Evolutionary conservation across 2,797 vertebrate species (phyloP).

Genomic region (Sebastes minor): DNA sequence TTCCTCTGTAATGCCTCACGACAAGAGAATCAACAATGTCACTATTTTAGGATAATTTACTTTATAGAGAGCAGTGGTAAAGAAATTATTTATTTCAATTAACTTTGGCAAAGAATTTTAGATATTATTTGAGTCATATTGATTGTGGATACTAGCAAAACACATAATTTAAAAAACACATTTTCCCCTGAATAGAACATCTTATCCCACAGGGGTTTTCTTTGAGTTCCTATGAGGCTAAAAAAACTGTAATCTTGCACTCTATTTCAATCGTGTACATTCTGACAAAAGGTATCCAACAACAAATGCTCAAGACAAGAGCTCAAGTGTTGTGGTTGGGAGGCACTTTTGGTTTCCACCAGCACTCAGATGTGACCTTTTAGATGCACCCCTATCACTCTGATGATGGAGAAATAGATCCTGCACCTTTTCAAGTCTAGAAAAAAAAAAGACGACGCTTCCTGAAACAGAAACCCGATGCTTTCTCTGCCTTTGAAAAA

Average conservation of each 20-base stretch:
- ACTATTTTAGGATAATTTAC: not conserved
- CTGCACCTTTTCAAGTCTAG: constrained; percentile 87
- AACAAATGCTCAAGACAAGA: constrained; percentile 80
- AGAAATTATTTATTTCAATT: not conserved
- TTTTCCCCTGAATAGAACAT: not conserved
- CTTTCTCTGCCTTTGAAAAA: constrained; percentile 90
- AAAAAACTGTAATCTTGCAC: constrained; percentile 50
- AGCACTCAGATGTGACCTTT: constrained; percentile 85
- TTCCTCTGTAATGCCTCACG: constrained; percentile 39
- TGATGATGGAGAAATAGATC: constrained; percentile 85
- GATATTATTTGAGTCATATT: not conserved
- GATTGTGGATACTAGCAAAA: not conserved
- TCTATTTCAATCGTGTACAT: constrained; percentile 55
- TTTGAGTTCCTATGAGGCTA: constrained; percentile 6
- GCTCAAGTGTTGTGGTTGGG: constrained; percentile 80
- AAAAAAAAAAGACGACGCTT: constrained; percentile 75
- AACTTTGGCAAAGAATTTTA: not conserved
- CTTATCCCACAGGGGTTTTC: constrained; percentile 18
- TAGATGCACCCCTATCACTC: constrained; percentile 84
- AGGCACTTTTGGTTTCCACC: constrained; percentile 81
- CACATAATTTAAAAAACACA: not conserved
- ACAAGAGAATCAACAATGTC: constrained; percentile 22
- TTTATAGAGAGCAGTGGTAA: not conserved
- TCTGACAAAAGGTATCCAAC: constrained; percentile 69
- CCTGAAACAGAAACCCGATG: constrained; percentile 86